phyloP scores from a whole-genome alignment of 2,113 vertebrate species.

The Tretioscincus oriximinensis region DNA sequence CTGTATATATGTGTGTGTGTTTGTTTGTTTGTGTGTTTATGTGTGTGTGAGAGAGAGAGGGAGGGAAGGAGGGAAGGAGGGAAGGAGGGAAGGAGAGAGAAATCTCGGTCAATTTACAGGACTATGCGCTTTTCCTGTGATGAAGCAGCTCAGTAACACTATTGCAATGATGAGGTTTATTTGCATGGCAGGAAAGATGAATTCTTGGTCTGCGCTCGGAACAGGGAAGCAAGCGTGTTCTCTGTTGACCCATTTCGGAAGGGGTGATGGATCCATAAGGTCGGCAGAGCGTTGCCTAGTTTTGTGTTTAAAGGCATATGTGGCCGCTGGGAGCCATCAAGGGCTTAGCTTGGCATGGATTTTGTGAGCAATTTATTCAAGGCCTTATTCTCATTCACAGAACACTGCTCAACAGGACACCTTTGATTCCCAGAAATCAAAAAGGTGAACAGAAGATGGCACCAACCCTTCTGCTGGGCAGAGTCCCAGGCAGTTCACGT shows the following conservation, averaged over 20 bases:
- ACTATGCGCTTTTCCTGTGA: slow-evolving; percentile 28
- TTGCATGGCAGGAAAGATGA: slow-evolving; percentile 10
- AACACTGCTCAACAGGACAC: slow-evolving; percentile 34
- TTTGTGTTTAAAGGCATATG: slow-evolving; percentile 28
- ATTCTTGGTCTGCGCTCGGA: slow-evolving; percentile 25
- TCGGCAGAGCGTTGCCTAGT: not conserved
- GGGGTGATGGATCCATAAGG: not conserved
- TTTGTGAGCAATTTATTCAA: slow-evolving; percentile 53
- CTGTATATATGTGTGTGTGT: too few relatives aligned
- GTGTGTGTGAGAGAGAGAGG: not conserved
- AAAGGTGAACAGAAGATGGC: slow-evolving; percentile 39
- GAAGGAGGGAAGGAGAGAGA: not conserved
- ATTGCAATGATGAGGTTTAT: slow-evolving; percentile 21
- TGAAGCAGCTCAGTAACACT: not conserved
- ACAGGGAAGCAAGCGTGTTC: not conserved
- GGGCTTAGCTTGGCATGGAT: slow-evolving; percentile 17
- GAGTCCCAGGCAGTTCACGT: slow-evolving; percentile 13
- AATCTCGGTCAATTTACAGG: slow-evolving; percentile 10
- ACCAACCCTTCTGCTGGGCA: slow-evolving; percentile 15
- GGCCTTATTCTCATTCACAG: slow-evolving; percentile 52
- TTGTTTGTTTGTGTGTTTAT: too few relatives aligned
- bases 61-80: not conserved
- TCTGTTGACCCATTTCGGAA: not conserved
- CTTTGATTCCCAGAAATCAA: slow-evolving; percentile 52
- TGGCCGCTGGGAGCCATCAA: not conserved